These are phyloP conservation scores for Caenorhabditis tropicalis DNA, from an alignment of 1,140 invertebrate genomes.

Conservation along the genomic window DNA sequence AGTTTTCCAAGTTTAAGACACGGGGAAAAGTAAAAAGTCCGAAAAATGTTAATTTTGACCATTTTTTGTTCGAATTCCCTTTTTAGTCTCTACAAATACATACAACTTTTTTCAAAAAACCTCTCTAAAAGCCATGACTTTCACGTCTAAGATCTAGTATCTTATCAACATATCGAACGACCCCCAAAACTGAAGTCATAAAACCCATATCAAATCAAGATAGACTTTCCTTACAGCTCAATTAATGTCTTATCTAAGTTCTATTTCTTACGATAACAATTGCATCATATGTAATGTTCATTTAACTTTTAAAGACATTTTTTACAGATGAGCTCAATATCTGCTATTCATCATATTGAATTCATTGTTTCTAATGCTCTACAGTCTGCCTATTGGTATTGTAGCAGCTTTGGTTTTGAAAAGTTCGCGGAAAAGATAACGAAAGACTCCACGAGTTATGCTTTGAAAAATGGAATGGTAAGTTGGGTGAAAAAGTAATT, in stretches of 20 bases:
- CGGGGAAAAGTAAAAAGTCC: too few relatives aligned
- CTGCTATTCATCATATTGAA: slow-evolving; percentile 41
- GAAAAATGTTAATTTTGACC: too few relatives aligned
- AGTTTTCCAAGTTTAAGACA: too few relatives aligned
- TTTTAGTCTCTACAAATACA: background rate
- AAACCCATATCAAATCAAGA: background rate
- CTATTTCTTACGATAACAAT: background rate
- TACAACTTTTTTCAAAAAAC: too few relatives aligned
- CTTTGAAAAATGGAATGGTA: slow-evolving; percentile 83
- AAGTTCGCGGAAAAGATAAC: slow-evolving; percentile 90
- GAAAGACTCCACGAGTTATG: slow-evolving; percentile 85
- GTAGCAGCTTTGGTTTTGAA: slow-evolving; percentile 87
- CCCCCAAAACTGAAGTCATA: slow-evolving; percentile 5
- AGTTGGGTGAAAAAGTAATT: background rate
- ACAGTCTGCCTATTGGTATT: slow-evolving; percentile 92
- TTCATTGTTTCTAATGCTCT: slow-evolving; percentile 36
- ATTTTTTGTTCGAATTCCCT: too few relatives aligned
- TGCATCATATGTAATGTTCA: background rate
- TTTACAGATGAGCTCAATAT: slow-evolving; percentile 15
- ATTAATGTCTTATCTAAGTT: background rate
- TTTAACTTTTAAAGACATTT: background rate
- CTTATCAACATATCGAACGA: slow-evolving; percentile 23
- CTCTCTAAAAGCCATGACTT: too few relatives aligned
- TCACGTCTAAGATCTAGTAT: background rate
- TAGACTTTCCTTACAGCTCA: background rate